Percentiles rank a stretch among this genome's conserved stretches.
Evolutionary conservation across 2,113 vertebrate genomes (phyloP).

Genomic region (Eudyptes chrysolophus): DNA sequence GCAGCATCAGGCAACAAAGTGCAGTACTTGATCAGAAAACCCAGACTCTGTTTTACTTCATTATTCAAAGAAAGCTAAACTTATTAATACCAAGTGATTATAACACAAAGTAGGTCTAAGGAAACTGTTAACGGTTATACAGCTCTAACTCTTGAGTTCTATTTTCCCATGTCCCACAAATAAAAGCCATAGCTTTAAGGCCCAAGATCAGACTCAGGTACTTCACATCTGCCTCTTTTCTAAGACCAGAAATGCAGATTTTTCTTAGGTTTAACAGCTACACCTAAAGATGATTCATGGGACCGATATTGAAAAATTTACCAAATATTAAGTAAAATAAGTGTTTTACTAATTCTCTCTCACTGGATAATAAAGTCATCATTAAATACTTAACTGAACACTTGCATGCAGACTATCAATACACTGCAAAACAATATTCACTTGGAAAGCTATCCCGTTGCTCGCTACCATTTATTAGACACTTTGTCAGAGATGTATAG

Average conservation of each 20-base stretch:
- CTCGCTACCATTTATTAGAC: background rate
- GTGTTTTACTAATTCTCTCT: background rate
- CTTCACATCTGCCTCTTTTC: background rate
- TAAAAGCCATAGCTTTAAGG: background rate
- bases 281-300: background rate
- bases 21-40: background rate
- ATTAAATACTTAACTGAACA: background rate
- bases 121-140: background rate
- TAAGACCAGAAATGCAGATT: background rate
- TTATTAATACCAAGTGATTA: background rate
- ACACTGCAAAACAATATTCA: background rate
- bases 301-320: background rate
- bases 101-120: background rate
- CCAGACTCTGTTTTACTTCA: background rate
- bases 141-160: background rate
- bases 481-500: background rate
- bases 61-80: background rate
- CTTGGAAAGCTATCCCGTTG: background rate
- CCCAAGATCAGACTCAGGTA: background rate
- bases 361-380: background rate
- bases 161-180: background rate
- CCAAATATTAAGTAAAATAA: background rate
- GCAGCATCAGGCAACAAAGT: background rate
- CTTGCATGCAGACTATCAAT: background rate
- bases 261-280: background rate